Evolutionary conservation across 2,888 invertebrate species (phyloP), one percentile per base, ranked within the genome.

Genomic region (Volucella bombylans): DNA sequence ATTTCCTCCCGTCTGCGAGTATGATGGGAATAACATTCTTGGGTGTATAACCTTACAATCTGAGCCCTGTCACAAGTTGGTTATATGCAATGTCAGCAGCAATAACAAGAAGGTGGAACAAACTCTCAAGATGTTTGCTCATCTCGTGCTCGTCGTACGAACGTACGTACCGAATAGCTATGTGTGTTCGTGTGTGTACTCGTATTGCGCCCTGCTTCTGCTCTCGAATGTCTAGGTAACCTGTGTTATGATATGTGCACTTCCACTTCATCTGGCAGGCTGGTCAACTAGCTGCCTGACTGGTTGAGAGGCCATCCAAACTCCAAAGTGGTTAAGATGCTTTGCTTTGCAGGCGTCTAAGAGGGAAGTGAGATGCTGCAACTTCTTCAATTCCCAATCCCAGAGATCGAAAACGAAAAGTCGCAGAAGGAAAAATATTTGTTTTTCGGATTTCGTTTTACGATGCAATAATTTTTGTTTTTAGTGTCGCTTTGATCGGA

Each of bases 401-500:
- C 39, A 41, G 18, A 47, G 68, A 78, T 69, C 62, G 41, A 52
- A 55, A 18, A 64, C 62, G 41, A 52, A 55, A 18, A 64, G 55
- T 74, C 74, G 50, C 55, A 54, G 61, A 68, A 78, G 47, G 57
- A 55, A 83, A 76, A 85, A 85, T 85, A 85, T 85, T 85, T 85
- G 81, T 85, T 85, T 85, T 85, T 85, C 64, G 77, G 80, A 80
- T 85, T 85, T 85, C 76, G 72, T 85, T 85, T 85, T 81, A 85
- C 85, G 85, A 85, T 81, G 85, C 85, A 72, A 85, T 85, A 85
- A 85, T 81, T 85, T 85, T 72, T 77, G 81, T 85, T 85, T 85
- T 80, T 85, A 85, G 62, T 85, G 85, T 85, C 85, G 77, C 81
- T 80, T 81, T 68, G 80, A 81, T 85, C 72, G 81, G 80, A 85